Percentiles rank a stretch among this genome's conserved stretches.
phyloP scores from a whole-genome alignment of 1,140 invertebrate species.

The Orchesella cincta region DNA sequence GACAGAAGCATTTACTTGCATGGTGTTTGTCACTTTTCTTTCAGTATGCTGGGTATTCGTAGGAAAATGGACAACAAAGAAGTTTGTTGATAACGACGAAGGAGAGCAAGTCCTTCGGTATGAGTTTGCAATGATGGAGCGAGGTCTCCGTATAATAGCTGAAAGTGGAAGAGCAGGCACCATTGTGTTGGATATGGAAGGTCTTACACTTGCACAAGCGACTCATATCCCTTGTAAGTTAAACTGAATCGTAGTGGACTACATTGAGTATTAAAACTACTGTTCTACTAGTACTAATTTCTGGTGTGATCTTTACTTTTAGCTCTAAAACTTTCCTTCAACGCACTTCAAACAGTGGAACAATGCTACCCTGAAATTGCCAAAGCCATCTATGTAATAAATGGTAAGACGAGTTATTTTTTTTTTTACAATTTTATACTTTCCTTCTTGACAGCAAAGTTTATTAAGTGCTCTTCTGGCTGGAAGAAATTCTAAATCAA shows the following conservation, averaged over 20 bases:
- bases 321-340: too few relatives aligned
- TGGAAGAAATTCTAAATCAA: too few relatives aligned
- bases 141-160: not conserved
- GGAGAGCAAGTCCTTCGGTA: not conserved
- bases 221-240: not conserved
- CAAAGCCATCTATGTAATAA: not conserved
- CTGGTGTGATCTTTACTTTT: too few relatives aligned
- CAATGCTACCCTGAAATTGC: slow-evolving; percentile 12
- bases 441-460: too few relatives aligned
- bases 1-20: not conserved
- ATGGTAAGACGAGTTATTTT: not conserved
- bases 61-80: not conserved
- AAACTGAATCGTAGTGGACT: too few relatives aligned
- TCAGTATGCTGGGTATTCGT: not conserved
- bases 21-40: not conserved
- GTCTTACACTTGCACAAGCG: not conserved
- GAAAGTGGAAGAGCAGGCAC: not conserved
- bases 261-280: too few relatives aligned
- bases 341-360: not conserved
- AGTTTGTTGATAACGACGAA: not conserved
- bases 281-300: too few relatives aligned
- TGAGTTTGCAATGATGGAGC: slow-evolving; percentile 11
- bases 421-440: not conserved
- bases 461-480: too few relatives aligned
- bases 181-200: not conserved